A percentile compares a stretch with the other conserved stretches of the same genome.
These are phyloP conservation scores for Distichodus sexfasciatus DNA, from an alignment of 2,797 vertebrate species.

Conservation along the genomic window DNA sequence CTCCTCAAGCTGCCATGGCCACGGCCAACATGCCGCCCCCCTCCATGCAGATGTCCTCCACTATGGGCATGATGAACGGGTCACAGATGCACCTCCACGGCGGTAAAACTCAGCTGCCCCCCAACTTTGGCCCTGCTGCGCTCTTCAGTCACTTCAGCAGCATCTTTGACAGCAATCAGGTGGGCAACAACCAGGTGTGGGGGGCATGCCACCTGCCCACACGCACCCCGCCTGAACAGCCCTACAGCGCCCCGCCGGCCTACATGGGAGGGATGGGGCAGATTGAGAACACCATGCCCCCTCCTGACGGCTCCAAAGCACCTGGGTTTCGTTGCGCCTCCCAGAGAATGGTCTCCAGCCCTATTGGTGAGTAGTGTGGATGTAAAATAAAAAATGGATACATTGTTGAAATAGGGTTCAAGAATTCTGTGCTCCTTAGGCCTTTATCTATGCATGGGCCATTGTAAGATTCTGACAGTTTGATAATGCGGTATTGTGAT, in stretches of 20 bases:
- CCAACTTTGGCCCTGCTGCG: slow-evolving; percentile 88
- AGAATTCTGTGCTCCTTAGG: too few species aligned
- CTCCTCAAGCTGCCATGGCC: slow-evolving; percentile 66
- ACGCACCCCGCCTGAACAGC: slow-evolving; percentile 86
- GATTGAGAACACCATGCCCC: slow-evolving; percentile 85
- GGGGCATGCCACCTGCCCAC: slow-evolving; percentile 88
- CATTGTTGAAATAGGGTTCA: too few species aligned
- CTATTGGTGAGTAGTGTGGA: slow-evolving; percentile 93
- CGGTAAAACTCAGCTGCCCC: slow-evolving; percentile 87
- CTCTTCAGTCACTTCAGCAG: slow-evolving; percentile 97
- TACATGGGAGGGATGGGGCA: slow-evolving; percentile 90
- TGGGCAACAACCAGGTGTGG: slow-evolving; percentile 94
- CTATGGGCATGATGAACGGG: slow-evolving; percentile 91
- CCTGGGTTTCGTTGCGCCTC: slow-evolving; percentile 91
- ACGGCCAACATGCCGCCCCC: slow-evolving; percentile 63
- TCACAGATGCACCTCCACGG: slow-evolving; percentile 93
- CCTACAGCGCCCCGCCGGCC: slow-evolving; percentile 84
- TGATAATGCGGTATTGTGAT: too few species aligned
- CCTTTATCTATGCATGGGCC: too few species aligned
- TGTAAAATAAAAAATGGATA: too few species aligned
- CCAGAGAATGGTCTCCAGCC: slow-evolving; percentile 90
- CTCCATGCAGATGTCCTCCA: slow-evolving; percentile 84
- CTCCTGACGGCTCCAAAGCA: slow-evolving; percentile 91
- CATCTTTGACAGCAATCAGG: slow-evolving; percentile 94
- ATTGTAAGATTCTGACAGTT: too few species aligned